Evolutionary conservation across 2,113 vertebrate genomes (phyloP).

Genomic region (Stigmatopora argus): DNA sequence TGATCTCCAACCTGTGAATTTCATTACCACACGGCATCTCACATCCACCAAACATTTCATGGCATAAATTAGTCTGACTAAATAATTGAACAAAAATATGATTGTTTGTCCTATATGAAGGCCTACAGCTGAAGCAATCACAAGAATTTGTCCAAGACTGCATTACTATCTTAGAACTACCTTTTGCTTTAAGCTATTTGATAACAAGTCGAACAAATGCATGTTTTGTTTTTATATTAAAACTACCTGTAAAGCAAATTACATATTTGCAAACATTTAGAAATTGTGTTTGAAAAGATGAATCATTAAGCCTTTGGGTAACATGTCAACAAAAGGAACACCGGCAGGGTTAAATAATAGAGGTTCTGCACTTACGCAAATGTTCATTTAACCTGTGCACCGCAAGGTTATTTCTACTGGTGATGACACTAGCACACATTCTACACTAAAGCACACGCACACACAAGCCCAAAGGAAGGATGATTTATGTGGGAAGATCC

Average conservation of each 20-base stretch:
- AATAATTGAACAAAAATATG: slow-evolving; percentile 10
- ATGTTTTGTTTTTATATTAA: slow-evolving; percentile 12
- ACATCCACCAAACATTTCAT: neutral
- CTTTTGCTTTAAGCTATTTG: slow-evolving; percentile 20
- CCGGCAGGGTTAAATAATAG: slow-evolving; percentile 61
- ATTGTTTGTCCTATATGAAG: slow-evolving; percentile 10
- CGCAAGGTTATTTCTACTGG: slow-evolving; percentile 89
- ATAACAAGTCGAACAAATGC: slow-evolving; percentile 40
- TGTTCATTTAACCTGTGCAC: slow-evolving; percentile 81
- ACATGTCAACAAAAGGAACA: slow-evolving; percentile 41
- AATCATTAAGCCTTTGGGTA: slow-evolving; percentile 59
- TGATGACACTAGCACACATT: slow-evolving; percentile 60
- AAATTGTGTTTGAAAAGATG: slow-evolving; percentile 37
- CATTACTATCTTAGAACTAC: slow-evolving; percentile 30
- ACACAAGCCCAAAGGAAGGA: slow-evolving; percentile 58
- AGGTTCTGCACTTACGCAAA: slow-evolving; percentile 64
- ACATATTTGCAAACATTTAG: slow-evolving; percentile 45
- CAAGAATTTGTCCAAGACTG: slow-evolving; percentile 8
- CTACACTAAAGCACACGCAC: slow-evolving; percentile 27
- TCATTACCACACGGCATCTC: neutral
- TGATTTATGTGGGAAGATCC: slow-evolving; percentile 90
- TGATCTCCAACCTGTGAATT: slow-evolving; percentile 5
- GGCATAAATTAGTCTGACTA: neutral
- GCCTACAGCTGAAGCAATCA: slow-evolving; percentile 12
- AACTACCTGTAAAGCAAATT: slow-evolving; percentile 40